These are phyloP conservation scores for Nymphalis polychloros DNA, from an alignment of 2,888 invertebrate genomes.

Conservation along the genomic window DNA sequence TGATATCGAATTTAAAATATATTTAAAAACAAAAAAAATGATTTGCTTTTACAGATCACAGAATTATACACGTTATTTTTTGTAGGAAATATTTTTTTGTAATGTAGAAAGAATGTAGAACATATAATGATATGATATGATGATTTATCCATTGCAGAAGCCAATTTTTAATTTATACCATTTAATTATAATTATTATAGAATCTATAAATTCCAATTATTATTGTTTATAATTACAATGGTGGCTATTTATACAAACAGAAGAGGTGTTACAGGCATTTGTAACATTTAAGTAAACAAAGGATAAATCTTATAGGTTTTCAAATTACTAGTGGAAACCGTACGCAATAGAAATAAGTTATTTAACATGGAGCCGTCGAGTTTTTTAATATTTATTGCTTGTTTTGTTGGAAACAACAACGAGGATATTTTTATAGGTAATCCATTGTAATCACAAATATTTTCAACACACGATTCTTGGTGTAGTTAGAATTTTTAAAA, in stretches of 20 bases:
- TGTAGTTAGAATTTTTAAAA: no score
- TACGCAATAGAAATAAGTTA: constrained; percentile 27
- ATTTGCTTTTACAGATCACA: no score
- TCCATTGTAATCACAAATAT: no score
- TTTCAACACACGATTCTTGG: no score
- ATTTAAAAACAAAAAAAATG: no score
- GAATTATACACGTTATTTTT: no score
- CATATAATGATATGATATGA: no score
- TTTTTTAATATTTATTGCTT: constrained; percentile 31
- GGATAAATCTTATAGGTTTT: constrained; percentile 38
- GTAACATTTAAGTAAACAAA: constrained; percentile 46
- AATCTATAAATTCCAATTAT: constrained; percentile 15
- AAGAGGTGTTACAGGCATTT: constrained; percentile 62
- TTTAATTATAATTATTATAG: constrained; percentile 21
- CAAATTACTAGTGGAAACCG: constrained; percentile 32
- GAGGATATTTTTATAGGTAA: background rate
- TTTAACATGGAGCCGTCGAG: constrained; percentile 27
- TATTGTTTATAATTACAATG: constrained; percentile 35
- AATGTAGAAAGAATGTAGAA: no score
- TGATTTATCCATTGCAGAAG: no score
- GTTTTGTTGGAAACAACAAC: constrained; percentile 29
- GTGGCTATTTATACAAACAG: constrained; percentile 51
- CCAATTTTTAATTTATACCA: background rate
- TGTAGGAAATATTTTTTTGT: no score
- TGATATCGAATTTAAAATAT: no score